Evolutionary conservation across 2,797 vertebrate genomes (phyloP), one percentile per base, ranked within the genome.

Genomic region (Falco concolor): DNA sequence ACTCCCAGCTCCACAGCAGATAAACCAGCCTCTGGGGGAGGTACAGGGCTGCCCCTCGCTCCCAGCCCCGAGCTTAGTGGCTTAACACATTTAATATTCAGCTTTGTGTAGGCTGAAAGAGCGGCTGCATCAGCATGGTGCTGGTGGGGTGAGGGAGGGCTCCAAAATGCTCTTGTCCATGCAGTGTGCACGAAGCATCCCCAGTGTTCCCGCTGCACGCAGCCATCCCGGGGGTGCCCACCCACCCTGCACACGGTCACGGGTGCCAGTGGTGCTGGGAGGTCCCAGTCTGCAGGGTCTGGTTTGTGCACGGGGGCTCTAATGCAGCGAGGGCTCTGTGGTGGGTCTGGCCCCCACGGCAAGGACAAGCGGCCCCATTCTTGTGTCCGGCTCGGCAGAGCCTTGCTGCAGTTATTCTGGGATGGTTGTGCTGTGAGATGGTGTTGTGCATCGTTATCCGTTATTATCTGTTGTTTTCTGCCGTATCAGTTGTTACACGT

Each of bases 361-460:
- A 8, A 7, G 19, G 9, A 13, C 14, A 2, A 17, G 24, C 30
- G n/a, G 8, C 27, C 32, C 1, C 1, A 17, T 12, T 34, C 32
- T 36, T 9, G 36, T 20, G 32, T 27, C 34, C 1, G 1, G 10
- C 14, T 45, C 50, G 36, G 22, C 47, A 53, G 60, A 44, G 50
- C 52, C 32, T 22, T 61, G 40, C 52, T 19, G 9, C 0, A 5
- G 0, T 22, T 64, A 3, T n/a, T 34, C 40, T 3, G 0, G 3
- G 7, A 2, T 9, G 61, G 23, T 5, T 73, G 8, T 42, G 81
- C 30, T 50, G 40, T 14, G 56, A 40, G 38, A 1, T 3, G 34
- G 8, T 9, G 19, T 1, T 10, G 1, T 5, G 38, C 49, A 4
- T 53, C 0, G 0, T 40, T 61, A 36, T 18, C 40, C 3, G 0